phyloP scores from a whole-genome alignment of 2,113 vertebrate genomes.

The Seriola rivoliana region DNA sequence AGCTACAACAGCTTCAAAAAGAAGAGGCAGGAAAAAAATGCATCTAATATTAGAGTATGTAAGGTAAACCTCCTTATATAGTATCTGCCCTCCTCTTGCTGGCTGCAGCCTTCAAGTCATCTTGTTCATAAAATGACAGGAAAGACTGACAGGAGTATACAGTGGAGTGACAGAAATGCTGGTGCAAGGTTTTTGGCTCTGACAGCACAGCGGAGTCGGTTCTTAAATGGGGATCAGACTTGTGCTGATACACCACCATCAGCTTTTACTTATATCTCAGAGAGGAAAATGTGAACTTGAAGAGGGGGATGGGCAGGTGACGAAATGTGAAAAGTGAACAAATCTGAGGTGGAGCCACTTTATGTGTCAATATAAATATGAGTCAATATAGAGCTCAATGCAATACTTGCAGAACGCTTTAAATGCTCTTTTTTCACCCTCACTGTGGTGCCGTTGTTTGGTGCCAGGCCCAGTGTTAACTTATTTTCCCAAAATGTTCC shows the following conservation, averaged over 20 bases:
- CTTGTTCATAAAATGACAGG: slow-evolving; percentile 22
- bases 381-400: not conserved
- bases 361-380: not conserved
- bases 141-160: slow-evolving; percentile 34
- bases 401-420: not conserved
- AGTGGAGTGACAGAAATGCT: slow-evolving; percentile 56
- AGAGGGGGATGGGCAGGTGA: slow-evolving; percentile 2
- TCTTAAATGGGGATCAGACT: slow-evolving; percentile 28
- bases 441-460: not conserved
- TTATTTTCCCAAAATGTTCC: not conserved
- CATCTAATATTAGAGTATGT: not conserved
- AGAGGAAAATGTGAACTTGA: slow-evolving; percentile 6
- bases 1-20: not conserved
- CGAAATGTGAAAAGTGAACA: not conserved
- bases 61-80: not conserved
- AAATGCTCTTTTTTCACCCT: not conserved
- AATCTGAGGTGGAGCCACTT: not conserved
- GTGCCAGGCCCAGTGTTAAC: not conserved
- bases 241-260: slow-evolving; percentile 24
- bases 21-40: not conserved
- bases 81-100: not conserved
- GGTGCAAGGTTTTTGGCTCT: slow-evolving; percentile 23
- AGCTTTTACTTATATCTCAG: slow-evolving; percentile 26
- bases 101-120: slow-evolving; percentile 17
- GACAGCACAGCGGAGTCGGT: slow-evolving; percentile 11